These are phyloP conservation scores for Exaiptasia diaphana DNA, from an alignment of 64 coral and sea anemone genomes.

Conservation along the genomic window DNA sequence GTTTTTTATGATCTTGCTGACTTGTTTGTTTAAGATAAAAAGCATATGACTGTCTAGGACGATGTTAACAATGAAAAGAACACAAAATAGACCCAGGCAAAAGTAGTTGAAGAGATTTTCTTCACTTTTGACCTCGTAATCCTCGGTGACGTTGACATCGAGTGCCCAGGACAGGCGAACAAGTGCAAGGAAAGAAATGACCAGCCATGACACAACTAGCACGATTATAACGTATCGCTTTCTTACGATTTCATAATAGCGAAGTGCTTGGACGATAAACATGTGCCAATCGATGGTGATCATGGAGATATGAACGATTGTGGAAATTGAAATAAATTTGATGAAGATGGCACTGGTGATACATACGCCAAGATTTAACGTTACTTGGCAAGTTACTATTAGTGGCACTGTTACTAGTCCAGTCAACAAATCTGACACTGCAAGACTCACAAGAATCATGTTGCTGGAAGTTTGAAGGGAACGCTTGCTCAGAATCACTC, in stretches of 20 bases:
- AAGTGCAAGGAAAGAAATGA: not conserved
- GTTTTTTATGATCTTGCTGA: conserved; percentile 19
- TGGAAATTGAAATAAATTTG: conserved; percentile 37
- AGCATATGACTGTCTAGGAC: conserved; percentile 40
- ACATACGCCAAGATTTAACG: not conserved
- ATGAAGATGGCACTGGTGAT: conserved; percentile 9
- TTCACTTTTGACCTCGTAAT: not conserved
- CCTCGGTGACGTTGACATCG: not conserved
- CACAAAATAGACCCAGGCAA: not conserved
- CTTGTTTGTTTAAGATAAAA: conserved; percentile 8
- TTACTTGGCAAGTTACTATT: conserved; percentile 4
- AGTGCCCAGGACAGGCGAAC: conserved; percentile 31
- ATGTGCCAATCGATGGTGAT: conserved; percentile 61
- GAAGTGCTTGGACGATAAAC: conserved; percentile 28
- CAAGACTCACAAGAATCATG: conserved; percentile 34
- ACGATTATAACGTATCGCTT: not conserved
- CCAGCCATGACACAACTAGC: not conserved
- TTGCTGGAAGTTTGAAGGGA: conserved; percentile 30
- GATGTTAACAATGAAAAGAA: conserved; percentile 13
- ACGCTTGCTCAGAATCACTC: not conserved
- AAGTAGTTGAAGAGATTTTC: conserved; percentile 5
- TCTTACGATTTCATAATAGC: conserved; percentile 19
- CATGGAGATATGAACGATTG: conserved; percentile 42
- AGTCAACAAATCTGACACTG: conserved; percentile 32
- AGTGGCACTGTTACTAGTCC: conserved; percentile 32